A percentile compares a stretch with the other conserved stretches of the same genome.
These are phyloP conservation scores for Petrocephalus microphthalmus DNA, from an alignment of 2,113 vertebrate species.

Conservation along the genomic window DNA sequence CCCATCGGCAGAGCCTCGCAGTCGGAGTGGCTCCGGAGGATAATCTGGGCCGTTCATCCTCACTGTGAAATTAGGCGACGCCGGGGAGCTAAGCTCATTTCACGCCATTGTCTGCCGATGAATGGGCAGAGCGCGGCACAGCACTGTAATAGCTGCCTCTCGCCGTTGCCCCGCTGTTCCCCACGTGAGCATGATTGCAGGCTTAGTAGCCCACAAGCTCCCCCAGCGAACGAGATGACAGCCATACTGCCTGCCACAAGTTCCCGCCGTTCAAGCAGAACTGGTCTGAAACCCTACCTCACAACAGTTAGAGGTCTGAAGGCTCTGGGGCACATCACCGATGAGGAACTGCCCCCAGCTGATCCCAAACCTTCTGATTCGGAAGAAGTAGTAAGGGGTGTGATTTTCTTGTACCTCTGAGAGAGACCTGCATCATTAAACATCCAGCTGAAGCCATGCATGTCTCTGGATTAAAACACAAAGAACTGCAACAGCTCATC, in stretches of 20 bases:
- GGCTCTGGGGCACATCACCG: not conserved
- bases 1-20: not conserved
- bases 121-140: not conserved
- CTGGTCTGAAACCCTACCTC: not conserved
- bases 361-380: not conserved
- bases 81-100: not conserved
- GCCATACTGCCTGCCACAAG: not conserved
- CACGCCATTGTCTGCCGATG: not conserved
- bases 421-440: not conserved
- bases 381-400: not conserved
- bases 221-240: not conserved
- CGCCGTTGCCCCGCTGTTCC: not conserved
- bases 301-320: not conserved
- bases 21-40: not conserved
- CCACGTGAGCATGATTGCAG: not conserved
- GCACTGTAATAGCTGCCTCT: not conserved
- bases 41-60: not conserved
- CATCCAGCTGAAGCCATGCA: not conserved
- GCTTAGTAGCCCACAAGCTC: not conserved
- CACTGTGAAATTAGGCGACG: not conserved
- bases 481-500: not conserved
- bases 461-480: not conserved
- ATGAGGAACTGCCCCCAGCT: not conserved
- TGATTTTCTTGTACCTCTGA: not conserved
- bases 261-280: not conserved